Percentiles rank a stretch among this genome's conserved stretches.
phyloP scores from a whole-genome alignment of 2,888 invertebrate genomes.

The Tanaodytes sp. region DNA sequence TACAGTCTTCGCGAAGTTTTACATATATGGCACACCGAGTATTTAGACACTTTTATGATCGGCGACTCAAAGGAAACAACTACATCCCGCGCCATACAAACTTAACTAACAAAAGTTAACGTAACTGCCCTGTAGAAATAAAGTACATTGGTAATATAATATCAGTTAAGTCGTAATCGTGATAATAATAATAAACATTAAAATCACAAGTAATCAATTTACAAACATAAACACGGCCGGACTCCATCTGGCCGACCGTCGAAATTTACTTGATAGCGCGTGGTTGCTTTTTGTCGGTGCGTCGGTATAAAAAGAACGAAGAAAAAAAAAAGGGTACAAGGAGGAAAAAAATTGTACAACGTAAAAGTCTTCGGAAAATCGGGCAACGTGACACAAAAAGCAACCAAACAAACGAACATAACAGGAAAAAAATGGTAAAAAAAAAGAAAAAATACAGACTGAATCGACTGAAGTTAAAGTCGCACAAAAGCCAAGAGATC shows the following conservation, averaged over 20 bases:
- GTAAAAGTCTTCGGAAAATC: slow-evolving; percentile 29
- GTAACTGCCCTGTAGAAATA: slow-evolving; percentile 30
- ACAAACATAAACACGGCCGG: slow-evolving; percentile 27
- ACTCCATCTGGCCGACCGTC: slow-evolving; percentile 4
- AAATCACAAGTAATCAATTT: slow-evolving; percentile 45
- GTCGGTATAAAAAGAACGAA: too few species aligned
- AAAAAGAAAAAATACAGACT: slow-evolving; percentile 43
- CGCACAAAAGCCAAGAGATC: slow-evolving; percentile 62
- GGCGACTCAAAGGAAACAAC: slow-evolving; percentile 42
- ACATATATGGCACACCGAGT: slow-evolving; percentile 72
- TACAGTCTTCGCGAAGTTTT: slow-evolving; percentile 68
- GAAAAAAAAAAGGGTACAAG: slow-evolving; percentile 5
- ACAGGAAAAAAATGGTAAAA: slow-evolving; percentile 25
- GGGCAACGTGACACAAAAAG: slow-evolving; percentile 38
- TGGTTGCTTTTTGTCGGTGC: slow-evolving; percentile 27
- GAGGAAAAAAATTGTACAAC: slow-evolving; percentile 27
- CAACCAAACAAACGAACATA: slow-evolving; percentile 46
- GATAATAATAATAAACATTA: slow-evolving; percentile 30
- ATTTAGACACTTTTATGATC: slow-evolving; percentile 69
- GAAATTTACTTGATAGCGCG: slow-evolving; percentile 17
- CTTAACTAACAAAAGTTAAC: slow-evolving; percentile 48
- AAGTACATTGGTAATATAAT: slow-evolving; percentile 40
- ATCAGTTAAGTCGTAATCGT: slow-evolving; percentile 28
- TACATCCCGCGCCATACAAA: slow-evolving; percentile 43
- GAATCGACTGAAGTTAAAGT: slow-evolving; percentile 47